Conservation (phyloP, 2,797 vertebrate species). For the Urosaurus nigricauda region DNA sequence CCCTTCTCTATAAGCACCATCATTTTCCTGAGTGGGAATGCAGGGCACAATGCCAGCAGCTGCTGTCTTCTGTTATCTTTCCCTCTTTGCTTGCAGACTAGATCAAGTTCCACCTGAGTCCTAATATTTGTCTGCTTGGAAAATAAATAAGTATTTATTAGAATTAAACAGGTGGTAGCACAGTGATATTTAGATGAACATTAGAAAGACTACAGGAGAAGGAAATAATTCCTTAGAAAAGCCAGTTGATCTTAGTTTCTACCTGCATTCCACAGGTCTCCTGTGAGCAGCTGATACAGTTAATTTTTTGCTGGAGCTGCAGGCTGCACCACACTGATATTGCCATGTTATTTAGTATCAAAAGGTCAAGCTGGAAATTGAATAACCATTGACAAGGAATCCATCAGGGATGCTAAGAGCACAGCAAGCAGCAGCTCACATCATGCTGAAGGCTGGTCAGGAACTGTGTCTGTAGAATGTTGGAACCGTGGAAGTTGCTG, state of each 20-base stretch:
- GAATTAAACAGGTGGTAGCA: slow-evolving; percentile 84
- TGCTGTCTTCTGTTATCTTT: slow-evolving; percentile 17
- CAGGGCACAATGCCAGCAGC: not conserved
- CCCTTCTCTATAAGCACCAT: not conserved
- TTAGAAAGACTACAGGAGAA: slow-evolving; percentile 75
- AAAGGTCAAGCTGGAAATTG: slow-evolving; percentile 86
- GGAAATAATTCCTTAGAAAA: slow-evolving; percentile 76
- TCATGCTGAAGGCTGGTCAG: not conserved
- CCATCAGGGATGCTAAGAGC: slow-evolving; percentile 65
- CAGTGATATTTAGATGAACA: slow-evolving; percentile 84
- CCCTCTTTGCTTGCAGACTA: slow-evolving; percentile 30
- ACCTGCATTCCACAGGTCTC: slow-evolving; percentile 74
- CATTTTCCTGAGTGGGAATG: not conserved
- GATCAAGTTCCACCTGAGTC: slow-evolving; percentile 70
- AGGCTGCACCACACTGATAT: slow-evolving; percentile 79
- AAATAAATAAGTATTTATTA: slow-evolving; percentile 83
- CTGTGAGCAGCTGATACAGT: slow-evolving; percentile 82
- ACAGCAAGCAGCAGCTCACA: not conserved
- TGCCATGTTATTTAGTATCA: slow-evolving; percentile 84
- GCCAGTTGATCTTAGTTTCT: slow-evolving; percentile 69
- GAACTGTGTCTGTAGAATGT: not conserved
- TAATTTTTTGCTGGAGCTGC: slow-evolving; percentile 80
- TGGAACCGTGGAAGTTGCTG: not conserved
- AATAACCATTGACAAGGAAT: slow-evolving; percentile 85
- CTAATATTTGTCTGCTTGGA: slow-evolving; percentile 78